These are phyloP conservation scores for Delia radicum DNA, from an alignment of 1,140 invertebrate genomes.

Conservation along the genomic window DNA sequence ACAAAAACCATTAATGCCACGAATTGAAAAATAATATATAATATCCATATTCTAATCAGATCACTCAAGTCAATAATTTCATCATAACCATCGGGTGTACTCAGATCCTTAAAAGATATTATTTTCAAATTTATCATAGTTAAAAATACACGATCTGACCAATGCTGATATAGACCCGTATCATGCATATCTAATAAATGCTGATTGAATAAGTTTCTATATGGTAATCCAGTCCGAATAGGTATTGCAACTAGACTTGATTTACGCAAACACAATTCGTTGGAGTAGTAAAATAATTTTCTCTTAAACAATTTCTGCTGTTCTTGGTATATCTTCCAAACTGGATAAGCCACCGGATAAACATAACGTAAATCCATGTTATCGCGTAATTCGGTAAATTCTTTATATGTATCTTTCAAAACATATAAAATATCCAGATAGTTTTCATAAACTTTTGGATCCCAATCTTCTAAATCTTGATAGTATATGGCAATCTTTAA, in stretches of 20 bases:
- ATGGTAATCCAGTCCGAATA: background rate
- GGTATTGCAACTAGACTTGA: background rate
- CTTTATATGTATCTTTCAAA: background rate
- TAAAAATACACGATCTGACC: background rate
- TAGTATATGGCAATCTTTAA: background rate
- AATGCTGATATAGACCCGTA: background rate
- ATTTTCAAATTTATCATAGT: background rate
- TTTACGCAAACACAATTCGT: background rate
- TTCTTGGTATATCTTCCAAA: background rate
- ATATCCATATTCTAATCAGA: background rate
- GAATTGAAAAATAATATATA: no score
- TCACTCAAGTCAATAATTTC: background rate
- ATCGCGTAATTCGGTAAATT: background rate
- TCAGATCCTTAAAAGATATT: background rate
- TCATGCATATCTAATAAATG: background rate
- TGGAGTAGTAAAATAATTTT: constrained; percentile 8
- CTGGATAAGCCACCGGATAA: background rate
- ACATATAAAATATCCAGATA: background rate
- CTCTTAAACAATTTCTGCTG: background rate
- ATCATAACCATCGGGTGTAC: background rate
- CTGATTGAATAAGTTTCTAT: background rate
- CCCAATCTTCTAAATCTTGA: background rate
- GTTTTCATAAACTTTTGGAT: background rate
- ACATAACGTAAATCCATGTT: no score
- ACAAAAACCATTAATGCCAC: no score